Evolutionary conservation across 2,888 invertebrate genomes (phyloP), one percentile per base, ranked within the genome.

Genomic region (Drepana falcataria): DNA sequence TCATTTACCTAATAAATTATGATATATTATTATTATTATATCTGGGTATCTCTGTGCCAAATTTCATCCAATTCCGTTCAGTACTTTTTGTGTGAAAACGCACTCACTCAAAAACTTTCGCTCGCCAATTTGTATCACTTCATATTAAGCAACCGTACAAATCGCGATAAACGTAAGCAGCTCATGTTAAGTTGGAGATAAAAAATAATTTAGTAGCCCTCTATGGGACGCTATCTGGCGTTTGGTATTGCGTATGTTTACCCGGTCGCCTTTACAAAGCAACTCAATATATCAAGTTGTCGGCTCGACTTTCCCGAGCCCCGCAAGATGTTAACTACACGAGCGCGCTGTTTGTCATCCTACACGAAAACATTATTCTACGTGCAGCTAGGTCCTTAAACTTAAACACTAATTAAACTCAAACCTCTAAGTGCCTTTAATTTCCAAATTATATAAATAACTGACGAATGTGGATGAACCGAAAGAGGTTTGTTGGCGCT

Each of bases 131-230:
- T 35, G 44, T 48, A 47, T 7, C 41, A 6, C 2, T n/a, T 2
- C 40, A 57, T 59, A 58, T 55, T n/a, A 55, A 48, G 58, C 40
- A 57, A 67, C 49, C 53, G 47, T 66, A 63, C 62, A 65, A 59
- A 61, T 54, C 65, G 51, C 71, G 73, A 78, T 78, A 75, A 76
- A 67, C 71, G 65, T 62, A 62, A 73, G 68, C 70, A 60, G 58
- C 65, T 75, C 68, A 69, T 80, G 75, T 73, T 44, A 73, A 78
- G 73, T 77, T 59, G 55, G 66, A 78, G 81, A 86, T 85, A 85
- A 87, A 82, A 75, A 82, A 82, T 83, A 81, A 85, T 85, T 85
- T 85, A 84, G 80, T 80, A 71, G 75, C 69, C 65, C 71, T 66
- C 64, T 77, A 71, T 66, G 71, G 72, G 69, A 66, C 69, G 79